These are phyloP conservation scores for Criorhina ranunculi DNA, from an alignment of 2,888 invertebrate species.

Conservation along the genomic window DNA sequence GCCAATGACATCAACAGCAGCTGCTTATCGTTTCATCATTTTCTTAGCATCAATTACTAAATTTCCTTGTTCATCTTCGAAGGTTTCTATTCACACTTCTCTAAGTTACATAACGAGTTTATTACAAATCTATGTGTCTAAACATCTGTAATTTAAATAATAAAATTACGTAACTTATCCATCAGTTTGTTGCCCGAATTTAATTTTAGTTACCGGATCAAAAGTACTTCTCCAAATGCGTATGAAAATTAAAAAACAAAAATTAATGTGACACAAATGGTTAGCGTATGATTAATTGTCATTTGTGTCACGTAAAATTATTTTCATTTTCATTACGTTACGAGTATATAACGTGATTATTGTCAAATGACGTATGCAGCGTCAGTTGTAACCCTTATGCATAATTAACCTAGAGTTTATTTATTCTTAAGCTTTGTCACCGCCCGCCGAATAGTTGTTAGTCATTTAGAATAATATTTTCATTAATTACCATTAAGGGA, in stretches of 20 bases:
- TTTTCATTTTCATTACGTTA: slow-evolving; percentile 7
- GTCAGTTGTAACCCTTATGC: not conserved
- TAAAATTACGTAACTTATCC: slow-evolving; percentile 7
- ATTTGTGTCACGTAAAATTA: slow-evolving; percentile 29
- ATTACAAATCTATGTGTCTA: no score
- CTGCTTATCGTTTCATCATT: no score
- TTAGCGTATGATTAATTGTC: not conserved
- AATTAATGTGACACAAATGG: slow-evolving; percentile 23
- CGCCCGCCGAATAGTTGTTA: not conserved
- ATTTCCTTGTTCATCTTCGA: no score
- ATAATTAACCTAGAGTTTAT: not conserved
- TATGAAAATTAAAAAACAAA: slow-evolving; percentile 22
- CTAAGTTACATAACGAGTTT: no score
- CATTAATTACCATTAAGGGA: not conserved
- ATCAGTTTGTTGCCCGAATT: slow-evolving; percentile 18
- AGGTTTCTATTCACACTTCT: no score
- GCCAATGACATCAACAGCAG: no score
- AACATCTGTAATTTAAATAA: not conserved
- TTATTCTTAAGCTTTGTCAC: slow-evolving; percentile 7
- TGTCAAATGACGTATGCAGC: slow-evolving; percentile 18
- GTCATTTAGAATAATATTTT: slow-evolving; percentile 23
- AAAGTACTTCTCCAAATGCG: slow-evolving; percentile 7
- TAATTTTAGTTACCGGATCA: slow-evolving; percentile 1
- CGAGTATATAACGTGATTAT: not conserved
- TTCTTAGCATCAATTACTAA: no score